phyloP scores from a whole-genome alignment of 2,113 vertebrate species.

The Tupaia chinensis region DNA sequence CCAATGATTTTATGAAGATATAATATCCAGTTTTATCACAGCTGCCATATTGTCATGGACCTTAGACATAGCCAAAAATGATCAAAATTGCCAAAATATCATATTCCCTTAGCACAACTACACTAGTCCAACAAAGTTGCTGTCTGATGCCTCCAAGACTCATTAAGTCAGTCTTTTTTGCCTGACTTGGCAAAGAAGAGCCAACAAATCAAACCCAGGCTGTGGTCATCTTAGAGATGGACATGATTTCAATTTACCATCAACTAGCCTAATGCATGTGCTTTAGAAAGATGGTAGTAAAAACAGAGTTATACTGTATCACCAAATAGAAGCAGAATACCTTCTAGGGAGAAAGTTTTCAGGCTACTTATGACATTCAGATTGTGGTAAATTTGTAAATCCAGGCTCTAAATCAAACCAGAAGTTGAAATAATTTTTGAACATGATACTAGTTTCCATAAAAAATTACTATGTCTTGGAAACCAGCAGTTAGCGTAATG shows the following conservation, averaged over 20 bases:
- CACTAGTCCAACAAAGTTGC: not conserved
- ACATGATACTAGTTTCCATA: not conserved
- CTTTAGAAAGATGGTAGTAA: not conserved
- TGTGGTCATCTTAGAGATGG: not conserved
- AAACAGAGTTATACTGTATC: not conserved
- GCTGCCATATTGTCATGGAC: not conserved
- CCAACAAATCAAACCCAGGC: not conserved
- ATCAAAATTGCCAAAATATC: not conserved
- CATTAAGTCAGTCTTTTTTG: not conserved
- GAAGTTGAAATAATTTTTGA: slow-evolving; percentile 27
- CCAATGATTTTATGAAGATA: not conserved
- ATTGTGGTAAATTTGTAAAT: not conserved
- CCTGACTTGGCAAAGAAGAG: not conserved
- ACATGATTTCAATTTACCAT: not conserved
- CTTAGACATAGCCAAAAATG: not conserved
- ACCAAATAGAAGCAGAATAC: not conserved
- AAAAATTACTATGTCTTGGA: not conserved
- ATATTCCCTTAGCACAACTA: not conserved
- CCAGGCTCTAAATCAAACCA: slow-evolving; percentile 11
- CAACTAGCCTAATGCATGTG: not conserved
- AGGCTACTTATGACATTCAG: not conserved
- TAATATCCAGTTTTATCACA: not conserved
- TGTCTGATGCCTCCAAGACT: not conserved
- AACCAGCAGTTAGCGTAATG: too few species aligned
- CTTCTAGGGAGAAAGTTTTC: not conserved